A percentile compares a stretch with the other conserved stretches of the same genome.
These are phyloP conservation scores for Erebia epiphron DNA, from an alignment of 2,888 invertebrate species.

Conservation along the genomic window DNA sequence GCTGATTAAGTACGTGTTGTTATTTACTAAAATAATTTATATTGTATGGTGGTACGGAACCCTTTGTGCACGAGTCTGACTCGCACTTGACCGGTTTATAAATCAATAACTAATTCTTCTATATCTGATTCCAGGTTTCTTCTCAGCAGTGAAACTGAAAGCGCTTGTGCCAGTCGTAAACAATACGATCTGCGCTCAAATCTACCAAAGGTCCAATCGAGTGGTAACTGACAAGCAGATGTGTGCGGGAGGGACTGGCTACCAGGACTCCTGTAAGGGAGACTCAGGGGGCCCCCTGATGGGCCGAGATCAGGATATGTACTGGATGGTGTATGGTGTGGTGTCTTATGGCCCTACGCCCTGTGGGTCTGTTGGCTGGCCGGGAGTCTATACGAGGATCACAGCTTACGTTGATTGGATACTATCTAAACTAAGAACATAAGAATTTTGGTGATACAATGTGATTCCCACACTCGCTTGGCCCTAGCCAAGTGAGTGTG, in stretches of 20 bases:
- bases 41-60: too few species aligned
- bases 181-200: constrained; percentile 70
- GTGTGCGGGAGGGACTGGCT: constrained; percentile 85
- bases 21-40: too few species aligned
- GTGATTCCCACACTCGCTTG: too few species aligned
- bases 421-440: not conserved
- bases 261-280: constrained; percentile 85
- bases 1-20: too few species aligned
- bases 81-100: not conserved
- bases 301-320: constrained; percentile 58
- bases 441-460: not conserved
- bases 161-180: constrained; percentile 68
- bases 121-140: constrained; percentile 56
- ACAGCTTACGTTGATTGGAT: constrained; percentile 12
- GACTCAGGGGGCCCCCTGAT: constrained; percentile 87
- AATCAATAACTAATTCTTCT: too few species aligned
- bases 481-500: too few species aligned
- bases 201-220: constrained; percentile 76
- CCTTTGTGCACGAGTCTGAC: too few species aligned
- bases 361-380: constrained; percentile 62
- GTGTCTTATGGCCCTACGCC: constrained; percentile 79
- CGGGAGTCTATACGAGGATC: constrained; percentile 55
- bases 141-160: constrained; percentile 82
- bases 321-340: constrained; percentile 84
- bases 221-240: constrained; percentile 79